A percentile compares a stretch with the other conserved stretches of the same genome.
These are phyloP conservation scores for Papilio gigon DNA, from an alignment of 2,888 invertebrate species.

Conservation along the genomic window DNA sequence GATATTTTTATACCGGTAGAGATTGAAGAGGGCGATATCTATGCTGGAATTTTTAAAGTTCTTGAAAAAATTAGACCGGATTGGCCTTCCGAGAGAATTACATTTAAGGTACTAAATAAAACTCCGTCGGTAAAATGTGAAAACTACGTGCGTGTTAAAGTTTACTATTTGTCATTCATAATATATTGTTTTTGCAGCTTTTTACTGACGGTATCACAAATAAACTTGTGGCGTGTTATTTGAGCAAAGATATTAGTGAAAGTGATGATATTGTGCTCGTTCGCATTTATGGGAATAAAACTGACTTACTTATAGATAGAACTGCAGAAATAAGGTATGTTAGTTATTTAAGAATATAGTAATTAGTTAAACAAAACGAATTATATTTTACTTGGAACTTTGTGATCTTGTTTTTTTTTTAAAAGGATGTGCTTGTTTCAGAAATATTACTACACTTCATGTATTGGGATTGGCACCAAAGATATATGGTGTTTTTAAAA, in stretches of 20 bases:
- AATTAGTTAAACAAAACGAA: not conserved
- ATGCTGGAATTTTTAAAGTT: slow-evolving; percentile 85
- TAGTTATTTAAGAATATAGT: not conserved
- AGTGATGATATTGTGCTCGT: slow-evolving; percentile 88
- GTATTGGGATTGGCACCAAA: slow-evolving; percentile 90
- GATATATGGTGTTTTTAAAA: slow-evolving; percentile 94
- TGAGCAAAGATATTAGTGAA: slow-evolving; percentile 55
- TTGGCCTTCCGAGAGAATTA: slow-evolving; percentile 85
- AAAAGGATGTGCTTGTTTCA: slow-evolving; percentile 49
- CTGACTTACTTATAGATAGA: slow-evolving; percentile 95
- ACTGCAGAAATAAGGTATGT: slow-evolving; percentile 88
- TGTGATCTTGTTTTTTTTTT: not conserved
- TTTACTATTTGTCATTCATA: not conserved
- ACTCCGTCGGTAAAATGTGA: not conserved
- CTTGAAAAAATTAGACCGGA: slow-evolving; percentile 86
- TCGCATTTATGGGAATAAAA: slow-evolving; percentile 95
- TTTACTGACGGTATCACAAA: slow-evolving; percentile 98
- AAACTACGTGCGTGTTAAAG: not conserved
- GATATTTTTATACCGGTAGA: slow-evolving; percentile 82
- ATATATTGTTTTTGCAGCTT: slow-evolving; percentile 79
- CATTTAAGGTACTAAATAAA: slow-evolving; percentile 85
- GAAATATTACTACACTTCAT: slow-evolving; percentile 79
- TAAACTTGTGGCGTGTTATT: slow-evolving; percentile 91
- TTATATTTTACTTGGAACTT: slow-evolving; percentile 22
- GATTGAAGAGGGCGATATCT: slow-evolving; percentile 86